Evolutionary conservation across 2,888 invertebrate species (phyloP), one percentile per base, ranked within the genome.

Genomic region (Pristionchus japonicus): DNA sequence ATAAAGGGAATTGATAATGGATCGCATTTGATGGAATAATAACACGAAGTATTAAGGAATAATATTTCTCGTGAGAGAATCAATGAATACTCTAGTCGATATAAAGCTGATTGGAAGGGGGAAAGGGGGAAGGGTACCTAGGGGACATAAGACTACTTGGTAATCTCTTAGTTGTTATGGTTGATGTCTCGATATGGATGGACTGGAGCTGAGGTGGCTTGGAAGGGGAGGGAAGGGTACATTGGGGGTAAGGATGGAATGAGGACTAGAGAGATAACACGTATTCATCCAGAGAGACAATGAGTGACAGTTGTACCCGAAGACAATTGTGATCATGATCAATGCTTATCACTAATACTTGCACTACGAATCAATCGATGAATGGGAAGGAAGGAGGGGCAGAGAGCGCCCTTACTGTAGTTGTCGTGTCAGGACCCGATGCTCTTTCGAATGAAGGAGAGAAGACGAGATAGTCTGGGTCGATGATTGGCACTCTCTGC

Each of bases 371-470:
- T 80, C 80, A 80, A 80, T 80, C 40, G 43, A 74, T 74, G 74
- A 31, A 31, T 27, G n/a, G 70, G 80, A 27, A 17, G 49, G 23
- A 31, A 1, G 31, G 80, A 47, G 31, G 47, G 47, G 80, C 80
- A 47, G 80, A 49, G 80, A 47, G 47, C 11, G 47, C 52, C 31
- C 15, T 13, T 84, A 84, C 84, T n/a, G 84, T 57, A 40, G 40
- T 47, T n/a, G 37, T 86, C 86, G 67, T 47, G 86, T 86, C 67
- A 86, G 23, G 86, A 86, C 43, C 86, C 86, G 47, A 86, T 86
- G 47, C 86, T 86, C 86, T 67, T 64, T 47, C 86, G 64, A 64
- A 86, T 52, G 67, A 86, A 86, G 40, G 86, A 67, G n/a, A 86
- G 67, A 15, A 86, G 47, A 40, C 86, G 86, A 47, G 86, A 86